Conservation (phyloP, 2,888 invertebrate genomes). For the Deladenus siricidicola region DNA sequence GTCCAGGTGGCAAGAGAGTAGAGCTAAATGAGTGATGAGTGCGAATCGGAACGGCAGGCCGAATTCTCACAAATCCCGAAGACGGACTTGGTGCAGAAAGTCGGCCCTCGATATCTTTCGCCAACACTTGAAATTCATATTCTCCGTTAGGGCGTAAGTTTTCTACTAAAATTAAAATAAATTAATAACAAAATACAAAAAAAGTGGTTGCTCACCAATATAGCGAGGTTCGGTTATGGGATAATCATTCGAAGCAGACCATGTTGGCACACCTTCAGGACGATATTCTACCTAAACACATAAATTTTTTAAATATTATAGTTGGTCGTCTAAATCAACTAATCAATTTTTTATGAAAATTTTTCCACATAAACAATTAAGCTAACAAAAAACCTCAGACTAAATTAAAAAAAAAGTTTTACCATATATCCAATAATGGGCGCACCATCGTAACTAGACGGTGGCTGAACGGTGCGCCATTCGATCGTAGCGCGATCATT, state of each 20-base stretch:
- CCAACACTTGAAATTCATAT: slow-evolving; percentile 52
- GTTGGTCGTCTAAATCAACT: too few relatives aligned
- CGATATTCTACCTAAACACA: slow-evolving; percentile 33
- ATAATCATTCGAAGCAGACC: slow-evolving; percentile 47
- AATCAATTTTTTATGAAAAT: too few relatives aligned
- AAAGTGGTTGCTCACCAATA: slow-evolving; percentile 31
- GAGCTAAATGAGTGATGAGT: slow-evolving; percentile 5
- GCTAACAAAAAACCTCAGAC: slow-evolving; percentile 1
- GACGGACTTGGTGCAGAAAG: slow-evolving; percentile 30
- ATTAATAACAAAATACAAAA: not conserved
- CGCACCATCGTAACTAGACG: slow-evolving; percentile 23
- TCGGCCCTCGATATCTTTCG: slow-evolving; percentile 43
- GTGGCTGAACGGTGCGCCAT: slow-evolving; percentile 34
- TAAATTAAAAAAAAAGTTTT: too few relatives aligned
- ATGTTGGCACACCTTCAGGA: slow-evolving; percentile 33
- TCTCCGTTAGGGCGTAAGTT: slow-evolving; percentile 52
- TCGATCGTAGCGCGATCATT: slow-evolving; percentile 41
- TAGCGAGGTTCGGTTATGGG: slow-evolving; percentile 28
- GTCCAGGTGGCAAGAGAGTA: slow-evolving; percentile 32
- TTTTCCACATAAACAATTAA: not conserved
- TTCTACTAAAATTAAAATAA: slow-evolving; percentile 31
- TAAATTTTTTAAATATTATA: not conserved
- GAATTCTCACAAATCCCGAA: slow-evolving; percentile 33
- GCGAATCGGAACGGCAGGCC: slow-evolving; percentile 28
- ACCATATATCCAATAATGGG: slow-evolving; percentile 43